Evolutionary conservation across 92 coral and sea anemone species (phyloP).

Genomic region (Plumapathes pennacea): DNA sequence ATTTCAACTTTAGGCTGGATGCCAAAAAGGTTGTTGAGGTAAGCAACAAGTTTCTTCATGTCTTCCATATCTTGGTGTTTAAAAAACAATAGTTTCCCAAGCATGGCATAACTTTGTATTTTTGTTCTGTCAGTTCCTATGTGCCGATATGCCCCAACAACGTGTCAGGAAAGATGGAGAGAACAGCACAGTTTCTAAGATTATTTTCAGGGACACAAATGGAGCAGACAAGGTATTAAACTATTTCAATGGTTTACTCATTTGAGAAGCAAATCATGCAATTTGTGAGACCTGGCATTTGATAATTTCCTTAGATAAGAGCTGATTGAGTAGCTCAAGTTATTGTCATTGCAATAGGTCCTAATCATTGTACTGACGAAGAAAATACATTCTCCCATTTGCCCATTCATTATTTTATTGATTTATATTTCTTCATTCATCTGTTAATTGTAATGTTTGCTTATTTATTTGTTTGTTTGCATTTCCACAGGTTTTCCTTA

Average conservation of each 20-base stretch:
- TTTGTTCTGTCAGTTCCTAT: slow-evolving; percentile 59
- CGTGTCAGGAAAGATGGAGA: slow-evolving; percentile 85
- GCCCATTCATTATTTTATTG: no score
- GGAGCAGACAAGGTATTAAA: slow-evolving; percentile 84
- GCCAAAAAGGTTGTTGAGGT: slow-evolving; percentile 90
- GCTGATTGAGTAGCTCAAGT: no score
- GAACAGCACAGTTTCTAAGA: slow-evolving; percentile 67
- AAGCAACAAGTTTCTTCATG: background rate
- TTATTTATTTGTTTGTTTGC: background rate
- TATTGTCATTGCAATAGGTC: no score
- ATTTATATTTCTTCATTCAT: no score
- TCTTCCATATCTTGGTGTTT: background rate
- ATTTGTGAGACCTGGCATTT: no score
- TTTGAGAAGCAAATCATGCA: no score
- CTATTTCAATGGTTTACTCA: no score
- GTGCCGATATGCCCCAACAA: slow-evolving; percentile 79
- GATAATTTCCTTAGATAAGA: no score
- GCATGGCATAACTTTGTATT: background rate
- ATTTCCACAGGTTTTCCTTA: slow-evolving; percentile 70
- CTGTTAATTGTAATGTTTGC: no score
- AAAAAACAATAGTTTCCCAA: no score
- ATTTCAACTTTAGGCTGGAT: slow-evolving; percentile 96
- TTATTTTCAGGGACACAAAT: slow-evolving; percentile 79
- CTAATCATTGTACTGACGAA: no score
- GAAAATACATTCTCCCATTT: no score